Conservation (phyloP, 1,140 invertebrate genomes). For the Thereuonema tuberculata region DNA sequence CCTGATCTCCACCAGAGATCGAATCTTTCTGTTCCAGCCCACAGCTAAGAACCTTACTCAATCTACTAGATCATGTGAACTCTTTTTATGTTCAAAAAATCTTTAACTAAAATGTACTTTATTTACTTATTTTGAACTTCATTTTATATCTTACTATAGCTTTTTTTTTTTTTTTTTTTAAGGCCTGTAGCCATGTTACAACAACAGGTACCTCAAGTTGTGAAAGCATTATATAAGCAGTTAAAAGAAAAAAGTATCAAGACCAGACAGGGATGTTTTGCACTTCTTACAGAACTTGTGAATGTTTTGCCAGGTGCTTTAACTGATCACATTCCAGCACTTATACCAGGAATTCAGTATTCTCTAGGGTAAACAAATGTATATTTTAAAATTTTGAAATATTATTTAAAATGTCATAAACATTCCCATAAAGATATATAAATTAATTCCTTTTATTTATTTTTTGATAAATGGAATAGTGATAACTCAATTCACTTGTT, state of each 20-base stretch:
- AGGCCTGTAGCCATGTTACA: constrained; percentile 25
- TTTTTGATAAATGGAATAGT: too few relatives aligned
- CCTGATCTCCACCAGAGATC: too few relatives aligned
- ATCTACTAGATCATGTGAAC: too few relatives aligned
- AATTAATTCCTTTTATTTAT: not conserved
- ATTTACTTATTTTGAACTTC: too few relatives aligned
- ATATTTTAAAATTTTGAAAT: too few relatives aligned
- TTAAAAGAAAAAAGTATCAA: constrained; percentile 90
- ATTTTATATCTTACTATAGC: too few relatives aligned
- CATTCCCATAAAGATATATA: too few relatives aligned
- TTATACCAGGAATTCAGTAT: constrained; percentile 82
- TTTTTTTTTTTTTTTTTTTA: too few relatives aligned
- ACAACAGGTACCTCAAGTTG: constrained; percentile 52
- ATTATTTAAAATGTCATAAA: constrained; percentile 17
- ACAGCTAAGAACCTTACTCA: too few relatives aligned
- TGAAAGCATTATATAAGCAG: constrained; percentile 75
- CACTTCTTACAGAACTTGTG: constrained; percentile 77
- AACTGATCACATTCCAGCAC: constrained; percentile 61
- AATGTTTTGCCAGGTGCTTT: constrained; percentile 76
- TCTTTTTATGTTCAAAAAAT: too few relatives aligned
- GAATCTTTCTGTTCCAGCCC: too few relatives aligned
- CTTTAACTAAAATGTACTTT: too few relatives aligned
- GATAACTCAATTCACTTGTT: not conserved
- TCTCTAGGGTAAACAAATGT: constrained; percentile 50
- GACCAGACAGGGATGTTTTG: constrained; percentile 80